These are phyloP conservation scores for Sylvia borin DNA, from an alignment of 2,797 vertebrate genomes.

Conservation along the genomic window DNA sequence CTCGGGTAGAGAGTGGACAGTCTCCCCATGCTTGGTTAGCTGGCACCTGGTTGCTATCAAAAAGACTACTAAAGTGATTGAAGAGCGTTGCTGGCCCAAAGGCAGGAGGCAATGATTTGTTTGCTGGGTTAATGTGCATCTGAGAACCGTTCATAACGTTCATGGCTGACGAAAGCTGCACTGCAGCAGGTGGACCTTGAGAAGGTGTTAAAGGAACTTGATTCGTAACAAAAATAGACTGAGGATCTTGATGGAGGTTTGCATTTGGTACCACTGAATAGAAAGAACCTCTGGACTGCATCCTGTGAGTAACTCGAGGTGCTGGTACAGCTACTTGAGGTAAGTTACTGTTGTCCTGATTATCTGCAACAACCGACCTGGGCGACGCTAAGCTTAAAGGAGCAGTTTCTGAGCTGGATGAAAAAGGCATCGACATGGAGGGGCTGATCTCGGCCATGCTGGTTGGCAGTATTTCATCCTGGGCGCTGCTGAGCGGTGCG, in stretches of 20 bases:
- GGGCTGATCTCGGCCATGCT: conserved; percentile 73
- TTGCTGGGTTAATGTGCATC: conserved; percentile 91
- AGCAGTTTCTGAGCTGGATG: conserved; percentile 85
- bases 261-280: conserved; percentile 87
- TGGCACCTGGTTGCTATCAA: conserved; percentile 93
- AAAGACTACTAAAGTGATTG: conserved; percentile 97
- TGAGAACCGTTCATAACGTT: conserved; percentile 96
- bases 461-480: conserved; percentile 76
- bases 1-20: conserved; percentile 88
- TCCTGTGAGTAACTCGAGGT: conserved; percentile 90
- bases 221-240: conserved; percentile 89
- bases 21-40: conserved; percentile 96
- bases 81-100: conserved; percentile 93
- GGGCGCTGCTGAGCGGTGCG: conserved; percentile 71
- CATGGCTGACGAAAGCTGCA: conserved; percentile 89
- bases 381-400: conserved; percentile 81
- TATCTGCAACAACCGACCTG: conserved; percentile 81
- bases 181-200: conserved; percentile 79
- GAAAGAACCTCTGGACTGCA: conserved; percentile 93
- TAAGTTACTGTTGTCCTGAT: conserved; percentile 89
- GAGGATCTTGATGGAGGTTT: conserved; percentile 86
- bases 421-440: conserved; percentile 79
- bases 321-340: conserved; percentile 91
- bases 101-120: conserved; percentile 89
- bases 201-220: conserved; percentile 85